Base-by-base conservation (phyloP, 2,113 vertebrate species). In the Alouatta palliata region DNA sequence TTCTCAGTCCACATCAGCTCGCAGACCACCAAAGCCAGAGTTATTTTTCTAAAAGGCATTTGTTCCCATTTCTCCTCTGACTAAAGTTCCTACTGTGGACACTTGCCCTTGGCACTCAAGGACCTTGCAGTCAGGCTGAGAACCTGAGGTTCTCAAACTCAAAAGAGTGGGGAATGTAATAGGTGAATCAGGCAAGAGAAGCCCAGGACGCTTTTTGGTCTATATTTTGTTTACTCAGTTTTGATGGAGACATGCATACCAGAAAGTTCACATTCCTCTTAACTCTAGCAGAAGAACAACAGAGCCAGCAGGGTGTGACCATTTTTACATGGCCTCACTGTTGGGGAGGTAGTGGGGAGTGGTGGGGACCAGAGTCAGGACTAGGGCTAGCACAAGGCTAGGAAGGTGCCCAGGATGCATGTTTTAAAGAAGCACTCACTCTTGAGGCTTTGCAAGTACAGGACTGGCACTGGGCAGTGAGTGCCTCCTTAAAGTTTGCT, bases 161-260 rank as follows among this genome's bases (percentile, higher is more conserved):
- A 32, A 54, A 40, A 71, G 4, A 1, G 0, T 7, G 19, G 61
- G 23, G 40, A 58, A 40, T 1, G 0, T 32, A 61, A 21, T 1
- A 20, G 32, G 32, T 20, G 23, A 90, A 8, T 37, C 14, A 58
- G 30, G n/a, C 25, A 27, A 30, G 54, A 17, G 47, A 73, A 68
- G 23, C 7, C 66, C 52, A 30, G 30, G 9, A 11, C 27, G 17
- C 3, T 17, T 75, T 64, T 37, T 25, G 19, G 21, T 95, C 32
- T 79, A 0, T 25, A 43, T 37, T 64, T 37, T 75, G 40, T 87
- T 91, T 61, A 56, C n/a, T 84, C 21, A 8, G 13, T 54, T 75
- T 91, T 73, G 82, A 70, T 40, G 37, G 13, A 30, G 20, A 82
- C 30, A 56, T 30, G 56, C 35, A 32, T 32, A 91, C 13, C 11